A percentile compares a stretch with the other conserved stretches of the same genome.
Evolutionary conservation across 2,113 vertebrate genomes (phyloP).

Genomic region (Macrotis lagotis): DNA sequence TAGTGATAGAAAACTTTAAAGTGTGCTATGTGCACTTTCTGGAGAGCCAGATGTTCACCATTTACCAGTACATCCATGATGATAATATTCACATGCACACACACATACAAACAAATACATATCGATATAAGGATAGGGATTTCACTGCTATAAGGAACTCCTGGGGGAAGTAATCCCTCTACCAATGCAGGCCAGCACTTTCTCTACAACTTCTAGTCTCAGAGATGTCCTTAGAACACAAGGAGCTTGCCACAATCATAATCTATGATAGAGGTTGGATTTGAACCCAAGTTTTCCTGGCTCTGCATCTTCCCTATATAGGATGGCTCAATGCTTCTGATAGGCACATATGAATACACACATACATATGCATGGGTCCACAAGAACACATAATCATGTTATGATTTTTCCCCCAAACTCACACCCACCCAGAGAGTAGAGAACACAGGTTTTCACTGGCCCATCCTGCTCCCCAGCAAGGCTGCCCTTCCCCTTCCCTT

Average conservation of each 20-base stretch:
- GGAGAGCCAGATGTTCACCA: not conserved
- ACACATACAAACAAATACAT: not conserved
- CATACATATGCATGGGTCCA: slow-evolving; percentile 44
- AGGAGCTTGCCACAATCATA: not conserved
- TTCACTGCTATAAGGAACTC: not conserved
- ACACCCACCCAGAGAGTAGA: slow-evolving; percentile 69
- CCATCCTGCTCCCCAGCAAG: slow-evolving; percentile 64
- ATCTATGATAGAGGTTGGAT: not conserved
- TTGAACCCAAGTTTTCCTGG: not conserved
- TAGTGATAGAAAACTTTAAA: not conserved
- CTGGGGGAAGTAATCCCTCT: not conserved
- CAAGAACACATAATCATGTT: not conserved
- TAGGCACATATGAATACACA: slow-evolving; percentile 21
- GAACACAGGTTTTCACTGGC: slow-evolving; percentile 70
- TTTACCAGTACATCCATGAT: not conserved
- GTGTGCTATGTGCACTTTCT: not conserved
- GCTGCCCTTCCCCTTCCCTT: slow-evolving; percentile 42
- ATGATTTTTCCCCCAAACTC: slow-evolving; percentile 32
- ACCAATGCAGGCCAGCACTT: not conserved
- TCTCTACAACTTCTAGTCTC: not conserved
- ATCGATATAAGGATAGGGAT: not conserved
- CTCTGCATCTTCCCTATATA: not conserved
- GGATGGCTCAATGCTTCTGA: not conserved
- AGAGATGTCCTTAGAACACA: not conserved
- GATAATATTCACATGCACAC: not conserved